Evolutionary conservation across 2,888 invertebrate genomes (phyloP).

Genomic region (Mesodorylaimus sp.): DNA sequence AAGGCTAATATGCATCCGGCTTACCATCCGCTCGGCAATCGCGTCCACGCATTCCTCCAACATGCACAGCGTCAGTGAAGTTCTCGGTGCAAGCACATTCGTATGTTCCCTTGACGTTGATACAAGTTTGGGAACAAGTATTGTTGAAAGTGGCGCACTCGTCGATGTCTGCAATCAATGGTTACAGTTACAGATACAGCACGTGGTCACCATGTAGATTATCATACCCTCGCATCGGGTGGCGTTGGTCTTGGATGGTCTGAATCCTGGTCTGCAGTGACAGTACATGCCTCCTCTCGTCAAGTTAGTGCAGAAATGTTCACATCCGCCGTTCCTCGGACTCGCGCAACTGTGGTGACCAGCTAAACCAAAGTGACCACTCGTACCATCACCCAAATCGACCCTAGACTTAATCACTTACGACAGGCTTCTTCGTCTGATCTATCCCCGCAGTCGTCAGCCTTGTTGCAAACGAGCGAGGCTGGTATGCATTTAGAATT

Average conservation of each 20-base stretch:
- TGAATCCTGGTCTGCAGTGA: slow-evolving; percentile 80
- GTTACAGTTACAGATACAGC: not conserved
- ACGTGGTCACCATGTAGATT: not conserved
- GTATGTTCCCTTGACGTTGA: slow-evolving; percentile 71
- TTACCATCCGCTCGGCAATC: slow-evolving; percentile 23
- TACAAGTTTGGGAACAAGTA: slow-evolving; percentile 79
- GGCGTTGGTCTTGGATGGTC: slow-evolving; percentile 33
- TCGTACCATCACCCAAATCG: not conserved
- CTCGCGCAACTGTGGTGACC: slow-evolving; percentile 77
- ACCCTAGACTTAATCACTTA: slow-evolving; percentile 30
- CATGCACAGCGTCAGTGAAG: slow-evolving; percentile 27
- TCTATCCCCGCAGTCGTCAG: slow-evolving; percentile 88
- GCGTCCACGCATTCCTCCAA: slow-evolving; percentile 28
- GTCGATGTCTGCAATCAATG: slow-evolving; percentile 48
- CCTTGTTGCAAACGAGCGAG: slow-evolving; percentile 53
- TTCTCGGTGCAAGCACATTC: slow-evolving; percentile 56
- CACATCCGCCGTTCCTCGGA: slow-evolving; percentile 79
- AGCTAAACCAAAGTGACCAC: slow-evolving; percentile 30
- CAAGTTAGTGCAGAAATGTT: slow-evolving; percentile 81
- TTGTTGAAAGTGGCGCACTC: slow-evolving; percentile 60
- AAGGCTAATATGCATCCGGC: not conserved
- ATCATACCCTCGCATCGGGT: slow-evolving; percentile 31
- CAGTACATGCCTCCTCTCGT: slow-evolving; percentile 67
- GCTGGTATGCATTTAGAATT: slow-evolving; percentile 55
- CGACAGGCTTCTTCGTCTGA: slow-evolving; percentile 87